A percentile compares a stretch with the other conserved stretches of the same genome.
These are phyloP conservation scores for Drosophila lacteicornis DNA, from an alignment of 1,140 invertebrate species.

Conservation along the genomic window DNA sequence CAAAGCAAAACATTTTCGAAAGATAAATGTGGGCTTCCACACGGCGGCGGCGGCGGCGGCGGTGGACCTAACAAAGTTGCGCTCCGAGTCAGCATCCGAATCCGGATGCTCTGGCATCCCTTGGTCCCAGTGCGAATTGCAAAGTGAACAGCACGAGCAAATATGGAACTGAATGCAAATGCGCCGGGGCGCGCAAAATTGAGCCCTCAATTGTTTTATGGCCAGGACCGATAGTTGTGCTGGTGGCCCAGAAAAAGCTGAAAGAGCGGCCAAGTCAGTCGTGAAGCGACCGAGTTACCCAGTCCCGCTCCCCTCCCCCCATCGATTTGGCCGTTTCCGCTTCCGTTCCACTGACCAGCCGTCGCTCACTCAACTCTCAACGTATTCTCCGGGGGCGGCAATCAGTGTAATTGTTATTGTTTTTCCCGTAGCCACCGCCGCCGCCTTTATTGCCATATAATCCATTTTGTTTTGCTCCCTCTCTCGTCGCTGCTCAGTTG, in stretches of 20 bases:
- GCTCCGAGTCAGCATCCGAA: slow-evolving; percentile 42
- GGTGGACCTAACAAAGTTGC: slow-evolving; percentile 65
- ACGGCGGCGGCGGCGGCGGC: not conserved
- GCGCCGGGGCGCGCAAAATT: slow-evolving; percentile 58
- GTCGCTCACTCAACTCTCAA: slow-evolving; percentile 58
- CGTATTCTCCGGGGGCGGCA: slow-evolving; percentile 62
- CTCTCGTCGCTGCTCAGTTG: slow-evolving; percentile 19
- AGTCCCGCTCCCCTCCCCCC: not conserved
- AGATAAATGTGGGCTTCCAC: slow-evolving; percentile 63
- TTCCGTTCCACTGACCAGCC: slow-evolving; percentile 51
- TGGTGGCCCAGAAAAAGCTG: slow-evolving; percentile 32
- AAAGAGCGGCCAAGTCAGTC: slow-evolving; percentile 34
- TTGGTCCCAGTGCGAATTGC: slow-evolving; percentile 20
- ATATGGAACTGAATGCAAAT: slow-evolving; percentile 59
- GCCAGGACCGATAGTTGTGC: slow-evolving; percentile 14
- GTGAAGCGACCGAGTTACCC: slow-evolving; percentile 32
- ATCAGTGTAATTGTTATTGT: slow-evolving; percentile 82
- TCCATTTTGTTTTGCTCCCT: slow-evolving; percentile 42
- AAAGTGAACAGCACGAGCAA: slow-evolving; percentile 36
- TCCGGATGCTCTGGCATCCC: slow-evolving; percentile 51
- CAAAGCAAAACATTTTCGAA: slow-evolving; percentile 76
- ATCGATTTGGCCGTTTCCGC: slow-evolving; percentile 30
- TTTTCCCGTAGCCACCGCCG: slow-evolving; percentile 12
- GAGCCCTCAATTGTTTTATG: slow-evolving; percentile 77
- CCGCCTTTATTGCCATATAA: slow-evolving; percentile 22